Evolutionary conservation across 2,113 vertebrate species (phyloP).

Genomic region (Hippocampus abdominalis): DNA sequence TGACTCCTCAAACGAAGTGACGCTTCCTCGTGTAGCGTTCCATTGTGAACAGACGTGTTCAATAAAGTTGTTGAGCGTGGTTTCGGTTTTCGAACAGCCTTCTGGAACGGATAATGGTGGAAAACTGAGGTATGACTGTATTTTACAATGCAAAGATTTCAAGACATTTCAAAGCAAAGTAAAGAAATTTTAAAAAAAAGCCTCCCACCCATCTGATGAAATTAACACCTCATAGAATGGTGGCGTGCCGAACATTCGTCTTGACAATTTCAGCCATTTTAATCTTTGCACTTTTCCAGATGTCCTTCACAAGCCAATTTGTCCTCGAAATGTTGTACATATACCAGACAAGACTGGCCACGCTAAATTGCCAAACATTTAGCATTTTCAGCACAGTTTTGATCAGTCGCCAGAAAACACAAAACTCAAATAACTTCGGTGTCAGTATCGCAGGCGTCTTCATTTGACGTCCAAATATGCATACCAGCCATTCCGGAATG

Average conservation of each 20-base stretch:
- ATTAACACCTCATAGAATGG: neutral
- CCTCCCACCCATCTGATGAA: too few relatives aligned
- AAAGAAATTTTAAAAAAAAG: too few relatives aligned
- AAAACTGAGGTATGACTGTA: too few relatives aligned
- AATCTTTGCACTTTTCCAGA: neutral
- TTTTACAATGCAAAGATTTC: too few relatives aligned
- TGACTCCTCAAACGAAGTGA: too few relatives aligned
- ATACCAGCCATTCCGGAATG: conserved; percentile 1
- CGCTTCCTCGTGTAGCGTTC: too few relatives aligned
- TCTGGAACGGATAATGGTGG: too few relatives aligned
- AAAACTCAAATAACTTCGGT: neutral
- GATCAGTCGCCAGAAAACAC: neutral
- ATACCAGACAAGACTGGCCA: neutral
- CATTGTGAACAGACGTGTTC: too few relatives aligned
- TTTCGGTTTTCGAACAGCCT: too few relatives aligned
- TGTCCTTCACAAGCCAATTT: neutral
- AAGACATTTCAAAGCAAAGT: too few relatives aligned
- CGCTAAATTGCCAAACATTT: neutral
- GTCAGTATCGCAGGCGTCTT: neutral
- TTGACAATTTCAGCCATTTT: neutral
- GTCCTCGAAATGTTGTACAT: neutral
- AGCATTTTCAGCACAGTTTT: neutral
- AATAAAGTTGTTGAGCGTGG: too few relatives aligned
- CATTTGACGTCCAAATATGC: conserved; percentile 3
- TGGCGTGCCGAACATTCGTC: neutral